Conservation (phyloP, 2,113 vertebrate genomes). For the Chlorocebus sabaeus region DNA sequence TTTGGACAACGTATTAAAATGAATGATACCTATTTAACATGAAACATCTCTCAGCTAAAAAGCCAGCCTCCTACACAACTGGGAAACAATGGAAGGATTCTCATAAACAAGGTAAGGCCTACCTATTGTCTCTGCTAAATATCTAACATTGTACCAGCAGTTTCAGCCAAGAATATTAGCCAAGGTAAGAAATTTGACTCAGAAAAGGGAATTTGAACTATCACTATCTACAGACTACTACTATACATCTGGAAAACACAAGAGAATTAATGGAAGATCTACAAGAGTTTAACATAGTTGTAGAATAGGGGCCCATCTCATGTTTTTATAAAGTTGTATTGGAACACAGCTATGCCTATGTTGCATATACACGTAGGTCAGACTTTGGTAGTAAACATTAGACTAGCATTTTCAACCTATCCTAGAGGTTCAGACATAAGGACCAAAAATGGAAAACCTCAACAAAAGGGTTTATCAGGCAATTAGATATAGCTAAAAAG, state of each 20-base stretch:
- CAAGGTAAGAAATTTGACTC: neutral
- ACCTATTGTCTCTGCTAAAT: neutral
- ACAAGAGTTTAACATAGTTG: neutral
- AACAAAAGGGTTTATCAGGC: neutral
- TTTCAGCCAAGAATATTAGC: neutral
- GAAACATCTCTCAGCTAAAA: neutral
- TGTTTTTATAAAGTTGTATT: neutral
- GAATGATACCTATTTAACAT: neutral
- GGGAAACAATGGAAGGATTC: neutral
- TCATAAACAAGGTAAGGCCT: neutral
- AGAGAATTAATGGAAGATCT: neutral
- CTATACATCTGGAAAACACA: neutral
- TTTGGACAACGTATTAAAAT: neutral
- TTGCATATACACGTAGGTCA: neutral
- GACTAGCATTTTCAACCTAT: neutral
- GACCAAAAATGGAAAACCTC: neutral
- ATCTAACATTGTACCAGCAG: neutral
- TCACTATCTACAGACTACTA: neutral
- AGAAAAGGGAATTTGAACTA: neutral
- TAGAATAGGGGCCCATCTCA: neutral
- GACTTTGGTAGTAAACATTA: neutral
- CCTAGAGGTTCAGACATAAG: neutral
- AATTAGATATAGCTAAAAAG: neutral
- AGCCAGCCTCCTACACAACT: neutral
- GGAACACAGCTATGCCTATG: neutral